Evolutionary conservation across 2,888 invertebrate species (phyloP).

Genomic region (Lasiommata megera): DNA sequence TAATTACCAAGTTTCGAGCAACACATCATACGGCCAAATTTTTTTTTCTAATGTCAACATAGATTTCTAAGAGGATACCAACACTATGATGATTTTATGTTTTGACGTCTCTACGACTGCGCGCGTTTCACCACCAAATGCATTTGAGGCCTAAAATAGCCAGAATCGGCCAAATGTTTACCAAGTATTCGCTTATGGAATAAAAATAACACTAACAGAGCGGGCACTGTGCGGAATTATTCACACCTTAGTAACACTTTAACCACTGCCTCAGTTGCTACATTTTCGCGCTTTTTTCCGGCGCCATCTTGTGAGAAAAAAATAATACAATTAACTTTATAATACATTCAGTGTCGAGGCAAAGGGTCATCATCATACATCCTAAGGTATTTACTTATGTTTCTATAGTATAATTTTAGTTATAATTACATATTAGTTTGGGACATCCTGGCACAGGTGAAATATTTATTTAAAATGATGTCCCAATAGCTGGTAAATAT

Average conservation of each 20-base stretch:
- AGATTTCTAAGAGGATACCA: no score
- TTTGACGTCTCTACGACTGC: neutral
- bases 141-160: conserved; percentile 8
- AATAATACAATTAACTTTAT: neutral
- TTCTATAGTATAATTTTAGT: no score
- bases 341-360: neutral
- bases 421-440: no score
- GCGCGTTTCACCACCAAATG: neutral
- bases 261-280: conserved; percentile 55
- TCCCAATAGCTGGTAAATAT: no score
- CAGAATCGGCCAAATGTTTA: conserved; percentile 25
- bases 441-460: no score
- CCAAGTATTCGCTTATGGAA: conserved; percentile 44
- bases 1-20: no score
- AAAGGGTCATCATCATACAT: neutral
- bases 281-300: conserved; percentile 54
- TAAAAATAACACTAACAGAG: conserved; percentile 66
- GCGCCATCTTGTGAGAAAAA: conserved; percentile 28
- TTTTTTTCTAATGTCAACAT: no score
- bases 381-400: neutral
- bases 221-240: conserved; percentile 45
- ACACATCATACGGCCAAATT: no score
- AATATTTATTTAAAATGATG: no score
- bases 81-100: no score
- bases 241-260: conserved; percentile 56